Percentiles rank a stretch among this genome's conserved stretches.
These are phyloP conservation scores for Ctenodactylus gundi DNA, from an alignment of 2,113 vertebrate genomes.

Conservation along the genomic window DNA sequence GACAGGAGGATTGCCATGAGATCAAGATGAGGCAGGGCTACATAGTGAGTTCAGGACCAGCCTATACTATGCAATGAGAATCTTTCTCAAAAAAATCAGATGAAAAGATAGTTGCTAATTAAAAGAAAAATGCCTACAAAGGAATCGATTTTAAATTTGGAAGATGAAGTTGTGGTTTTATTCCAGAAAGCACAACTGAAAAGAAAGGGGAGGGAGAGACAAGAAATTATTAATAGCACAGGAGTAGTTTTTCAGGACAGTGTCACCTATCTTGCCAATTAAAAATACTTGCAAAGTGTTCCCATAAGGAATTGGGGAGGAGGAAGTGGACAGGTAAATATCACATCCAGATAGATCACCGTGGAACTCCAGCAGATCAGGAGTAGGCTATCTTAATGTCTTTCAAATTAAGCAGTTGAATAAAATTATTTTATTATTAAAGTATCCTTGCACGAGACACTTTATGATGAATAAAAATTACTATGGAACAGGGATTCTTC, in stretches of 20 bases:
- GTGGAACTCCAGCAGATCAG: background rate
- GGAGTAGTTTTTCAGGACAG: background rate
- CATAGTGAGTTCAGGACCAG: no score
- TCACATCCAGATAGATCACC: background rate
- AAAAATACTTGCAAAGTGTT: background rate
- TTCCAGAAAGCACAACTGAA: background rate
- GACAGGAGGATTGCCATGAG: no score
- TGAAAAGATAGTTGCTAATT: background rate
- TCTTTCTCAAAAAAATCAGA: no score
- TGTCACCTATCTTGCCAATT: background rate
- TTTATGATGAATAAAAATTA: background rate
- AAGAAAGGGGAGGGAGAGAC: background rate
- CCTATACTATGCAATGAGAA: no score
- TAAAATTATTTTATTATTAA: background rate
- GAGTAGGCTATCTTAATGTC: background rate
- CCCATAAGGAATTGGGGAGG: background rate
- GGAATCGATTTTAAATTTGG: background rate
- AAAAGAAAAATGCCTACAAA: background rate
- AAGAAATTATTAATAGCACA: background rate
- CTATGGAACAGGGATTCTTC: background rate
- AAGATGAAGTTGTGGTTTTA: background rate
- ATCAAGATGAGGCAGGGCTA: no score
- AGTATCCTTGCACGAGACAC: background rate
- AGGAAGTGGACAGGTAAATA: background rate
- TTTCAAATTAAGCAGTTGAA: background rate